Base-by-base conservation (phyloP, 53 echinoderm and acorn worm species). In the Paracentrotus lividus region DNA sequence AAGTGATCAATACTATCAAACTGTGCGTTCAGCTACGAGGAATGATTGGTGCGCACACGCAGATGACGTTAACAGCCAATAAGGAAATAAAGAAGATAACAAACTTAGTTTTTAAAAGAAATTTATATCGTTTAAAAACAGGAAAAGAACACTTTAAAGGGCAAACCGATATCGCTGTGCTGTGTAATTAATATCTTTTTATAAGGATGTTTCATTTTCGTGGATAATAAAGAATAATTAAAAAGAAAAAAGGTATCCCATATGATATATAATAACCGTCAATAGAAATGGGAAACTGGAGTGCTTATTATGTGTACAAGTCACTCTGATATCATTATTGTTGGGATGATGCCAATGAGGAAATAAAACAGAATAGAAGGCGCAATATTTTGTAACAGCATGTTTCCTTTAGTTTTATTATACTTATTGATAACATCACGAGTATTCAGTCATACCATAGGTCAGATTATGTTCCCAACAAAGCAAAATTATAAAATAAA, bases 81-180 rank as follows among this genome's bases (percentile, higher is more conserved):
- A 40, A 77, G 77, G 77, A 77, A 77, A 42, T 77, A 42, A 77
- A 77, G 40, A 77, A 77, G 40, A 42, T 42, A 77, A 77, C 77
- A 77, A 42, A 42, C 20, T 15, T 77, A 20, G 14, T 20, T 42
- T 16, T 34, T 1, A 34, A 13, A 38, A 42, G 3, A 15, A 4
- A 20, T 2, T 77, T 77, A 42, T 77, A 77, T 77, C 42, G 21
- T 10, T 20, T 6, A 67, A 42, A 77, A 77, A 77, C 77, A 77
- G 77, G 77, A 77, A 77, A 21, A 42, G n/a, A 31, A 29, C 66
- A 32, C 77, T 72, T 77, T n/a, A 47, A 45, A 21, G 42, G 9
- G 26, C 27, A 12, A 47, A n/a, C n/a, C 26, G 44, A 81, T 67
- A 77, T 9, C 1, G n/a, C 12, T 47, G 8, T 33, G 47, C n/a